Conservation (phyloP, 1,140 invertebrate species). For the Sminthurides bifidus region DNA sequence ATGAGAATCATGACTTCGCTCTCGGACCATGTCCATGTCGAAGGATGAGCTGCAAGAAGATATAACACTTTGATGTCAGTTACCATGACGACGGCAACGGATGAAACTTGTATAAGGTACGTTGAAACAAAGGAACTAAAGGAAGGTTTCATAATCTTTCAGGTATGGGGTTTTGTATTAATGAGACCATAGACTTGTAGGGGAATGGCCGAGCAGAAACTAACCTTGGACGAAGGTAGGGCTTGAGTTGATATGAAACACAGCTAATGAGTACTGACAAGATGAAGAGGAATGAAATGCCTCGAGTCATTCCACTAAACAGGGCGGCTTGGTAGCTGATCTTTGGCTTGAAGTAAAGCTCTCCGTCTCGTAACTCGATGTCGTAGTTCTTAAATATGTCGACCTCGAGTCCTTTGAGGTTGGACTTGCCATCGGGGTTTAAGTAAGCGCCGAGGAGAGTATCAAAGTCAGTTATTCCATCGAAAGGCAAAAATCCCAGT, state of each 20-base stretch:
- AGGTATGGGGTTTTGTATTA: background rate
- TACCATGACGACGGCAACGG: background rate
- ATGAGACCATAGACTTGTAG: background rate
- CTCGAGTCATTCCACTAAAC: constrained; percentile 5
- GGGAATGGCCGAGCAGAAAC: background rate
- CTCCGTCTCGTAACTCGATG: background rate
- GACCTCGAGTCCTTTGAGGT: background rate
- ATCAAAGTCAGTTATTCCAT: background rate
- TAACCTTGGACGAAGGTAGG: constrained; percentile 4
- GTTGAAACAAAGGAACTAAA: background rate
- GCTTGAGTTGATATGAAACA: constrained; percentile 2
- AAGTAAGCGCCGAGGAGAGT: background rate
- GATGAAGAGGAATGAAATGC: constrained; percentile 5
- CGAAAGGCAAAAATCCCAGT: background rate
- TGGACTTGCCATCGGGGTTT: no score
- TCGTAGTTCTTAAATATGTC: background rate
- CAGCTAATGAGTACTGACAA: constrained; percentile 4
- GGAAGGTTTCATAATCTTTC: background rate
- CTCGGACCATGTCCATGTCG: background rate
- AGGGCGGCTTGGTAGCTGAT: constrained; percentile 2
- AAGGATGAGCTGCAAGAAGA: constrained; percentile 2
- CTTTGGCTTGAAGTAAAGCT: no score
- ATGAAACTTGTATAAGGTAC: background rate
- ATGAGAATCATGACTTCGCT: background rate
- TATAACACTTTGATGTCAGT: background rate